Evolutionary conservation across 1,140 invertebrate genomes (phyloP).

Genomic region (Bombus turneri): DNA sequence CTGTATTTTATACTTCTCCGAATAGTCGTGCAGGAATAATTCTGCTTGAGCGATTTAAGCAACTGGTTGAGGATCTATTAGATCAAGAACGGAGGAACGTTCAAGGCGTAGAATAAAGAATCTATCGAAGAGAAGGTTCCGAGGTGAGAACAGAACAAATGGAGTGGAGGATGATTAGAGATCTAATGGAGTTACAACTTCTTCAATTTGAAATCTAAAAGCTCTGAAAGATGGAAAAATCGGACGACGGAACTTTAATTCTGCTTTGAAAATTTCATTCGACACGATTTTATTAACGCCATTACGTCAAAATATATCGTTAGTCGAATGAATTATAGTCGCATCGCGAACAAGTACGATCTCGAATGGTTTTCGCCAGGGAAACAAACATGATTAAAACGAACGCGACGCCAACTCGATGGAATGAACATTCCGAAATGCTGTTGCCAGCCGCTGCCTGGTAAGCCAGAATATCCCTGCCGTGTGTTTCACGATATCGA

Average conservation of each 20-base stretch:
- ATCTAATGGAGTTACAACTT: not conserved
- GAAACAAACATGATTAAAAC: conserved; percentile 26
- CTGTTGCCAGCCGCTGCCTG: too few species aligned
- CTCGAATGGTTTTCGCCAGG: not conserved
- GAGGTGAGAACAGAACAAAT: not conserved
- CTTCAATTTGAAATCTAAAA: too few species aligned
- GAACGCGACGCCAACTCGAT: not conserved
- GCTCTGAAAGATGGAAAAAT: too few species aligned
- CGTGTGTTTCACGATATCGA: conserved; percentile 1
- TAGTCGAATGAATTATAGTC: not conserved
- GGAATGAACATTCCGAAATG: not conserved
- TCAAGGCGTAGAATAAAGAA: not conserved
- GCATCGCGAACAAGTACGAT: not conserved
- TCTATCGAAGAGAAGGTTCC: not conserved
- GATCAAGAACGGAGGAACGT: not conserved
- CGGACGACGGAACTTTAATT: too few species aligned
- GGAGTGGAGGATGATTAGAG: conserved; percentile 5
- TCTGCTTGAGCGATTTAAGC: not conserved
- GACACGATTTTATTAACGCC: not conserved
- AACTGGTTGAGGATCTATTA: conserved; percentile 17
- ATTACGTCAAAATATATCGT: not conserved
- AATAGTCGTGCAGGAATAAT: not conserved
- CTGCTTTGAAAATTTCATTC: too few species aligned
- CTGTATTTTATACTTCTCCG: not conserved
- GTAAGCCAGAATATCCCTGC: not conserved